A percentile compares a stretch with the other conserved stretches of the same genome.
Conservation (phyloP, 2,888 invertebrate species). For the Hemicrepidius hirtus region DNA sequence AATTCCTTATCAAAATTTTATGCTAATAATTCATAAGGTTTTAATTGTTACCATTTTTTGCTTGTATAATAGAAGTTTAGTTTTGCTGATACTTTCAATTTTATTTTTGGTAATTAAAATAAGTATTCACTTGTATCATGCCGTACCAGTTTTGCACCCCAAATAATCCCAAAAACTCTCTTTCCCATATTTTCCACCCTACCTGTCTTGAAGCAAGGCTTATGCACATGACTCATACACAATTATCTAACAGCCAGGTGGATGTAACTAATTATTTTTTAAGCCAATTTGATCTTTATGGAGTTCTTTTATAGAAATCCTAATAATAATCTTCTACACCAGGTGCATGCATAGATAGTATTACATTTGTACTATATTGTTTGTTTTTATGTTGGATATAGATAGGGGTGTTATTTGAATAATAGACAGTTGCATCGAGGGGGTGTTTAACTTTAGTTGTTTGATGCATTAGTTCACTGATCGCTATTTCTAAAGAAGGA, state of each 20-base stretch:
- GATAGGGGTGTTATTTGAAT: constrained; percentile 48
- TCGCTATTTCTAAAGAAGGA: constrained; percentile 45
- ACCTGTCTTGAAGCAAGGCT: constrained; percentile 57
- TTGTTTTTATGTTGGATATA: constrained; percentile 56
- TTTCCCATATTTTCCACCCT: constrained; percentile 60
- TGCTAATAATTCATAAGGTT: too few species aligned
- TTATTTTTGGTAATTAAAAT: too few species aligned
- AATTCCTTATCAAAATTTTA: too few species aligned
- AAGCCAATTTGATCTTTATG: constrained; percentile 52
- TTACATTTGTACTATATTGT: constrained; percentile 54
- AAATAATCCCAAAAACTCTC: constrained; percentile 55
- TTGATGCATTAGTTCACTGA: constrained; percentile 40
- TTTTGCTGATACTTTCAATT: too few species aligned
- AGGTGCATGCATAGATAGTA: constrained; percentile 60
- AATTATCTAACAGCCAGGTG: constrained; percentile 68
- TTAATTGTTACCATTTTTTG: constrained; percentile 1
- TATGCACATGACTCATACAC: constrained; percentile 62
- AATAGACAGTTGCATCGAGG: constrained; percentile 30
- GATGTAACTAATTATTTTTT: constrained; percentile 61
- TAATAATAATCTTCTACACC: constrained; percentile 51
- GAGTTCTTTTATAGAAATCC: constrained; percentile 29
- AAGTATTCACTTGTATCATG: constrained; percentile 57
- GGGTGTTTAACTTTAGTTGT: constrained; percentile 42
- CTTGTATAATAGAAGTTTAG: too few species aligned
- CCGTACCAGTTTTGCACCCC: constrained; percentile 61